Percentiles rank a stretch among this genome's conserved stretches.
Conservation (phyloP, 1,140 invertebrate genomes). For the Aricia agestis region DNA sequence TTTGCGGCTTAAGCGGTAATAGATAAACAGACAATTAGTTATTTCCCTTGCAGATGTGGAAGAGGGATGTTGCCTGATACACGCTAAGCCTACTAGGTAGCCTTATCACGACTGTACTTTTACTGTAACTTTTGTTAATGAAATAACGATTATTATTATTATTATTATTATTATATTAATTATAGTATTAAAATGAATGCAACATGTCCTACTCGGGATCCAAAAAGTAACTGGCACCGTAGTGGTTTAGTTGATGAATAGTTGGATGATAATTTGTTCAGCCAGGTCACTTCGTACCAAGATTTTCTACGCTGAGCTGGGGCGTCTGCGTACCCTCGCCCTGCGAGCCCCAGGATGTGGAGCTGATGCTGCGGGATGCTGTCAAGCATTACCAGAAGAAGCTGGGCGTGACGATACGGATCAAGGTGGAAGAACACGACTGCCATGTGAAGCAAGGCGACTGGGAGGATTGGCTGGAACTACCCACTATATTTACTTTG, state of each 20-base stretch:
- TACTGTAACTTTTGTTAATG: no score
- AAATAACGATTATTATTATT: no score
- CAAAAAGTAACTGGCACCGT: no score
- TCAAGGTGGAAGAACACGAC: slow-evolving; percentile 78
- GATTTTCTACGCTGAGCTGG: slow-evolving; percentile 82
- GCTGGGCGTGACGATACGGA: slow-evolving; percentile 75
- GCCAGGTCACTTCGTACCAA: slow-evolving; percentile 83
- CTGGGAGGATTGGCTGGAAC: slow-evolving; percentile 67
- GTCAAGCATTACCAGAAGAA: slow-evolving; percentile 77
- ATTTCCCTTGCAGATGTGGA: no score
- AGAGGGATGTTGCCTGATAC: no score
- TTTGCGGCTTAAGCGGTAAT: no score
- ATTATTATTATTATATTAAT: no score
- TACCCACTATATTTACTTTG: slow-evolving; percentile 68
- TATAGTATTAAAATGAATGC: no score
- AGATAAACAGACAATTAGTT: no score
- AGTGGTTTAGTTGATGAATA: neutral
- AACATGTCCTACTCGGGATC: no score
- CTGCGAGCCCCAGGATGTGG: slow-evolving; percentile 78
- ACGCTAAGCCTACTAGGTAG: no score
- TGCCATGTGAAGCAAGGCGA: slow-evolving; percentile 75
- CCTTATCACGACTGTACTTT: no score
- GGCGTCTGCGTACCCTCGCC: slow-evolving; percentile 81
- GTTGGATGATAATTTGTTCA: slow-evolving; percentile 59
- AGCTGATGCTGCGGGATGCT: slow-evolving; percentile 75